Evolutionary conservation across 2,797 vertebrate genomes (phyloP).

Genomic region (Oryzias sinensis): DNA sequence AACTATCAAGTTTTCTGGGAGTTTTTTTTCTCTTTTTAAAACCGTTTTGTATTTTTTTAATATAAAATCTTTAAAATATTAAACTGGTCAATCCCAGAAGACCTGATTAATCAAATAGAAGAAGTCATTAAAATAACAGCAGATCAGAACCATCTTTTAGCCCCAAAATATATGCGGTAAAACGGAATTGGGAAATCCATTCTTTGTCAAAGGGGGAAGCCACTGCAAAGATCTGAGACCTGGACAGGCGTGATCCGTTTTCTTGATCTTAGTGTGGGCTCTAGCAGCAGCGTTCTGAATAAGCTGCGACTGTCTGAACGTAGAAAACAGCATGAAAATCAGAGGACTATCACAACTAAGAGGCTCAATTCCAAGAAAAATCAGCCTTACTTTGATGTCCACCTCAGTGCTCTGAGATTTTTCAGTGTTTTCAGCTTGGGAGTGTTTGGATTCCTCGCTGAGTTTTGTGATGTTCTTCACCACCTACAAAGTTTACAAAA

Average conservation of each 20-base stretch:
- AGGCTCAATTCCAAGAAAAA: constrained; percentile 4
- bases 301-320: constrained; percentile 62
- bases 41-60: constrained; percentile 12
- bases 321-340: constrained; percentile 53
- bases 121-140: constrained; percentile 35
- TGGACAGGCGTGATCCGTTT: constrained; percentile 63
- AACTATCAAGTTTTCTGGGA: constrained; percentile 61
- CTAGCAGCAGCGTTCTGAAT: constrained; percentile 63
- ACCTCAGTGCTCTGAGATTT: constrained; percentile 85
- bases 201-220: constrained; percentile 38
- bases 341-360: constrained; percentile 32
- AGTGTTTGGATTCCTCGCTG: constrained; percentile 81
- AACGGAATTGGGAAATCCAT: constrained; percentile 12
- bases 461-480: constrained; percentile 82
- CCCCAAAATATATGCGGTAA: constrained; percentile 39
- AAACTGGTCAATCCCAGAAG: constrained; percentile 46
- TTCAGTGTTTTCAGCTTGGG: constrained; percentile 80
- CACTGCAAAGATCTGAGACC: constrained; percentile 63
- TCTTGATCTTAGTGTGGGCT: constrained; percentile 59
- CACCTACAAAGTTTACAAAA: constrained; percentile 62
- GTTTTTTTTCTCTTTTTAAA: constrained; percentile 14
- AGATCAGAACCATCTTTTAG: constrained; percentile 34
- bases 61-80: not conserved
- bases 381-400: constrained; percentile 78
- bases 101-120: constrained; percentile 37